Conservation (phyloP, 2,888 invertebrate species). For the Zygothrica quintamaculata region DNA sequence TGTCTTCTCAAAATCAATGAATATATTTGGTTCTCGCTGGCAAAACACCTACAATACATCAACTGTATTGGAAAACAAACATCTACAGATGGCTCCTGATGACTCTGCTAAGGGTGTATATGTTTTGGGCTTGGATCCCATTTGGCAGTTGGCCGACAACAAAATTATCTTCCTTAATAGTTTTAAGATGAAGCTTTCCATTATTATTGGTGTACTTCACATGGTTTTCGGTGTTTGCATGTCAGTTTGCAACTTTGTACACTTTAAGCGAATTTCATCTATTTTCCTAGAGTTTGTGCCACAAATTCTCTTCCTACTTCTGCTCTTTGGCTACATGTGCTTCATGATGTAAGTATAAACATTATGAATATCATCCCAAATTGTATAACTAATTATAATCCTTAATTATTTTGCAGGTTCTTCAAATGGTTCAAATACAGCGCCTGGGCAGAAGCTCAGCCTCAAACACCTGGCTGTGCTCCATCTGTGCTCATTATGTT, state of each 20-base stretch:
- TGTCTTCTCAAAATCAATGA: conserved; percentile 97
- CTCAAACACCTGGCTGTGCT: conserved; percentile 86
- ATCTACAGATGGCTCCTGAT: conserved; percentile 88
- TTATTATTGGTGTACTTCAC: conserved; percentile 96
- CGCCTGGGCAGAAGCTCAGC: conserved; percentile 83
- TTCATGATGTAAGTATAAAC: conserved; percentile 88
- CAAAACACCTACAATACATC: conserved; percentile 86
- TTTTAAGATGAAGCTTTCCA: conserved; percentile 98
- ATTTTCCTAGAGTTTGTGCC: conserved; percentile 95
- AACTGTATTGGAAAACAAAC: conserved; percentile 85
- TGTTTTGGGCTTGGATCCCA: conserved; percentile 92
- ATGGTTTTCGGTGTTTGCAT: conserved; percentile 97
- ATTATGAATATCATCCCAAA: not conserved
- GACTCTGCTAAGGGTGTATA: conserved; percentile 85
- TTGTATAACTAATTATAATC: not conserved
- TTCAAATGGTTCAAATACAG: conserved; percentile 94
- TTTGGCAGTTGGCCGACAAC: conserved; percentile 93
- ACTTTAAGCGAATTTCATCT: conserved; percentile 89
- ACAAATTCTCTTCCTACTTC: conserved; percentile 93
- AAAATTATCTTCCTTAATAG: conserved; percentile 98
- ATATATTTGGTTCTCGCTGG: conserved; percentile 97
- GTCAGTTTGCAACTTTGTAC: conserved; percentile 91
- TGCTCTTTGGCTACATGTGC: conserved; percentile 96
- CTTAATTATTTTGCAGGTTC: conserved; percentile 85
- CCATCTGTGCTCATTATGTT: conserved; percentile 91